These are phyloP conservation scores for Pogonophryne albipinna DNA, from an alignment of 2,797 vertebrate species.

Conservation along the genomic window DNA sequence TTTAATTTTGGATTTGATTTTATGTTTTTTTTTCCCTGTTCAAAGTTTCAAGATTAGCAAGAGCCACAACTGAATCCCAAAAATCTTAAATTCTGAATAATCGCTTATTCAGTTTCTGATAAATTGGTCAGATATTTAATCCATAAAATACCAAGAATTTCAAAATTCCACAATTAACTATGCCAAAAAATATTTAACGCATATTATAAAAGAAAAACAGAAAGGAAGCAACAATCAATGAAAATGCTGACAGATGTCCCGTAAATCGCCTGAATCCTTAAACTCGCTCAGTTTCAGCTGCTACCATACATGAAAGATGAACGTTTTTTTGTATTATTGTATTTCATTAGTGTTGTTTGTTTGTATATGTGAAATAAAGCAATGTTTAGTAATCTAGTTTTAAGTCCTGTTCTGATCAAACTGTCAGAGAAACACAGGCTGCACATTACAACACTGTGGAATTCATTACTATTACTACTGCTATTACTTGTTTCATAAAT, in stretches of 20 bases:
- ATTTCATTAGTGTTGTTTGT: neutral
- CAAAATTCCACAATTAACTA: neutral
- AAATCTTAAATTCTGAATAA: neutral
- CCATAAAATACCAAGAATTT: neutral
- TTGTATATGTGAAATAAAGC: neutral
- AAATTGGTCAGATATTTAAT: neutral
- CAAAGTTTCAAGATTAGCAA: neutral
- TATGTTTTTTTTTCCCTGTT: neutral
- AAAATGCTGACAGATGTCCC: neutral
- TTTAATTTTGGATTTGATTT: slow-evolving; percentile 12
- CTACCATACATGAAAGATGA: neutral
- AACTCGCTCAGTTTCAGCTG: neutral
- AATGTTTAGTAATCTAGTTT: neutral
- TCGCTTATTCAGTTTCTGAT: neutral
- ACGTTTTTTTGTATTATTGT: neutral
- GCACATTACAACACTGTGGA: too few species aligned
- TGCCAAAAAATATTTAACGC: slow-evolving; percentile 17
- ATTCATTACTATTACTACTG: too few species aligned
- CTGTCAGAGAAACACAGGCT: too few species aligned
- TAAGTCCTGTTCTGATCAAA: neutral
- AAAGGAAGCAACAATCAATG: neutral
- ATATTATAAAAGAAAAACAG: neutral
- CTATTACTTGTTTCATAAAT: too few species aligned
- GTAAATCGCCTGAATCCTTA: neutral
- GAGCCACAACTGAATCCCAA: neutral